Conservation (phyloP, 2,113 vertebrate species). For the Ptilonorhynchus violaceus region DNA sequence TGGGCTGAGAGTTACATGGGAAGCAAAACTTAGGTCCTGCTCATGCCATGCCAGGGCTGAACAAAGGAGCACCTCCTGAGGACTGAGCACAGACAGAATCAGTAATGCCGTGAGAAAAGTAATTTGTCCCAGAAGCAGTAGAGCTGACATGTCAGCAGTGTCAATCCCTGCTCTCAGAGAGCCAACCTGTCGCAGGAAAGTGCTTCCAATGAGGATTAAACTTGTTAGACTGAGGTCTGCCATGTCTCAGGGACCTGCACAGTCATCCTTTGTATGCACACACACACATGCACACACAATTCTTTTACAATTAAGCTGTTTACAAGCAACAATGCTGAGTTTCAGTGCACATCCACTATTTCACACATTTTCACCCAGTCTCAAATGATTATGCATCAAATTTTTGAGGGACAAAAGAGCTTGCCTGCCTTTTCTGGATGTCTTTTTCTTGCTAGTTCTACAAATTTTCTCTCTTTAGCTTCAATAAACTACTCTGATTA, state of each 20-base stretch:
- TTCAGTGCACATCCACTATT: neutral
- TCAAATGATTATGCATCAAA: neutral
- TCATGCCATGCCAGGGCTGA: neutral
- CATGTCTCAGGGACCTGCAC: neutral
- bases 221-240: neutral
- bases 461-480: neutral
- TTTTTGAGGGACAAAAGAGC: neutral
- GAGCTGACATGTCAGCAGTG: neutral
- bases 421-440: neutral
- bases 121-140: neutral
- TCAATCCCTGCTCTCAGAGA: neutral
- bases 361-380: neutral
- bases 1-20: neutral
- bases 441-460: neutral
- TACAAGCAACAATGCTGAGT: neutral
- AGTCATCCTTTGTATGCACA: neutral
- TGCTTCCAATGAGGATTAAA: neutral
- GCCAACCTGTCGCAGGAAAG: neutral
- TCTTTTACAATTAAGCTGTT: neutral
- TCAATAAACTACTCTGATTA: neutral
- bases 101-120: neutral
- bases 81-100: neutral
- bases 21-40: neutral
- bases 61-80: neutral
- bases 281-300: fast-evolving